Percentiles rank a stretch among this genome's conserved stretches.
Conservation (phyloP, 2,113 vertebrate genomes). For the Psittacula cyanocephala region DNA sequence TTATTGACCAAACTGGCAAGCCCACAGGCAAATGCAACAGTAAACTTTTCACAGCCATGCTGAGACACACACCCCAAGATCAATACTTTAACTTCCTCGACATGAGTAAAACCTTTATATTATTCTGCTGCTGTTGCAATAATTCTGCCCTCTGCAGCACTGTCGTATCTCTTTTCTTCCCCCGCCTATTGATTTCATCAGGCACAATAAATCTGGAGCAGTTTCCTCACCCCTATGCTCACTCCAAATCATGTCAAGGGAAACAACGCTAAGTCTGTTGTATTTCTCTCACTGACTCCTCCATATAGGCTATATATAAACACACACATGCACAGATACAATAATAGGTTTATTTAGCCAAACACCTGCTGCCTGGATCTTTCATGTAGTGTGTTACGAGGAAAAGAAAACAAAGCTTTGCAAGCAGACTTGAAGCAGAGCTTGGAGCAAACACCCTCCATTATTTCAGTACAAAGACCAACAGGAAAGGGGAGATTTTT, state of each 20-base stretch:
- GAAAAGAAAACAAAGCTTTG: background rate
- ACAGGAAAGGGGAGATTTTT: background rate
- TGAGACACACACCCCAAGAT: background rate
- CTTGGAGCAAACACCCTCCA: background rate
- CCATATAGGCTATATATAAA: background rate
- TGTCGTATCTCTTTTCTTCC: background rate
- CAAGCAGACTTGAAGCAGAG: background rate
- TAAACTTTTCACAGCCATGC: background rate
- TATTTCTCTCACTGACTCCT: background rate
- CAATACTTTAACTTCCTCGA: background rate
- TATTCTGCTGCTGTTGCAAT: background rate
- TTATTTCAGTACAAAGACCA: background rate
- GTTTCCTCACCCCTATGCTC: background rate
- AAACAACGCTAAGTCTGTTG: background rate
- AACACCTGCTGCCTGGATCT: slow-evolving; percentile 18
- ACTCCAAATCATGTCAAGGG: background rate
- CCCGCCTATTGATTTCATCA: background rate
- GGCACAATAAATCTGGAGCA: background rate
- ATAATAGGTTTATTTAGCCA: background rate
- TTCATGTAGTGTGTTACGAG: background rate
- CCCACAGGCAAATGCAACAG: background rate
- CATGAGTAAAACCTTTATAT: background rate
- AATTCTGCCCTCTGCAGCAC: background rate
- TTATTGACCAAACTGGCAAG: background rate
- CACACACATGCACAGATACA: background rate